Percentiles rank a stretch among this genome's conserved stretches.
Evolutionary conservation across 2,888 invertebrate species (phyloP).

Genomic region (Tetramorium bicarinatum): DNA sequence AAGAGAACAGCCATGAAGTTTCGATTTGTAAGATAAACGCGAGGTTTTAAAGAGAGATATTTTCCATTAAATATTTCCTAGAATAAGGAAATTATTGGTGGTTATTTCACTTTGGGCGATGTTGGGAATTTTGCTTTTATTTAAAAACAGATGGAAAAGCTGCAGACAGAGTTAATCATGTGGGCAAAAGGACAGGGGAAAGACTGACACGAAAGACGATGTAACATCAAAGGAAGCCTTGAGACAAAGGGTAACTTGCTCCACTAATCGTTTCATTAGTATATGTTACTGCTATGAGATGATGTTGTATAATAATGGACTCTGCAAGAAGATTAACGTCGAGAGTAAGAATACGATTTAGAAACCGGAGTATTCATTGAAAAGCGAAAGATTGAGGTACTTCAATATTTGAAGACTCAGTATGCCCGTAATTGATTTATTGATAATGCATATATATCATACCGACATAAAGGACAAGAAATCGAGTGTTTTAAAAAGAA

Average conservation of each 20-base stretch:
- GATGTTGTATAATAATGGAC: slow-evolving; percentile 1
- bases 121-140: slow-evolving; percentile 6
- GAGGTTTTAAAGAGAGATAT: background rate
- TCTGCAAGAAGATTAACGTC: background rate
- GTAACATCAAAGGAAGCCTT: slow-evolving; percentile 18
- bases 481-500: background rate
- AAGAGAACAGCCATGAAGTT: background rate
- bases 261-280: slow-evolving; percentile 30
- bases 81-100: background rate
- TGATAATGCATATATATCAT: background rate
- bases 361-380: background rate
- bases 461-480: slow-evolving; percentile 11
- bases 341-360: slow-evolving; percentile 12
- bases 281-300: background rate
- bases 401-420: background rate
- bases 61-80: slow-evolving; percentile 37
- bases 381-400: background rate
- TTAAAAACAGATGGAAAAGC: slow-evolving; percentile 1
- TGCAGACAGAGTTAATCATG: slow-evolving; percentile 30
- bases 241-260: slow-evolving; percentile 10
- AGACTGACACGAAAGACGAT: slow-evolving; percentile 20
- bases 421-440: background rate
- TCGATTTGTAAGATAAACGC: background rate
- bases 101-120: background rate
- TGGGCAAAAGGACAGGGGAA: slow-evolving; percentile 4